phyloP scores from a whole-genome alignment of 2,113 vertebrate species.

The human (Homo sapiens) region GRCh38 chr6:38139001-38139500 shows the following conservation, averaged over 20 bases:
- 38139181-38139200: background rate
- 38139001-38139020: background rate
- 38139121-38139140: no score
- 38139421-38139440: background rate
- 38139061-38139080: background rate
- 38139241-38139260: background rate
- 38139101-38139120: background rate
- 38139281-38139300: background rate
- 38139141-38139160: background rate
- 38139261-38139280: background rate
- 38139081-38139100: background rate
- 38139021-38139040: background rate
- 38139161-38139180: background rate
- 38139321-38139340: background rate
- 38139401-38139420: background rate
- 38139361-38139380: background rate
- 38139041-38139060: background rate
- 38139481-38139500: background rate
- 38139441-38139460: background rate
- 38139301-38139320: background rate
- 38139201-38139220: background rate
- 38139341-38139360: background rate
- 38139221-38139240: background rate
- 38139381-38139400: background rate
- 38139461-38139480: background rate